Base-by-base conservation (phyloP, 1,140 invertebrate genomes). In the Tenebrio molitor region DNA sequence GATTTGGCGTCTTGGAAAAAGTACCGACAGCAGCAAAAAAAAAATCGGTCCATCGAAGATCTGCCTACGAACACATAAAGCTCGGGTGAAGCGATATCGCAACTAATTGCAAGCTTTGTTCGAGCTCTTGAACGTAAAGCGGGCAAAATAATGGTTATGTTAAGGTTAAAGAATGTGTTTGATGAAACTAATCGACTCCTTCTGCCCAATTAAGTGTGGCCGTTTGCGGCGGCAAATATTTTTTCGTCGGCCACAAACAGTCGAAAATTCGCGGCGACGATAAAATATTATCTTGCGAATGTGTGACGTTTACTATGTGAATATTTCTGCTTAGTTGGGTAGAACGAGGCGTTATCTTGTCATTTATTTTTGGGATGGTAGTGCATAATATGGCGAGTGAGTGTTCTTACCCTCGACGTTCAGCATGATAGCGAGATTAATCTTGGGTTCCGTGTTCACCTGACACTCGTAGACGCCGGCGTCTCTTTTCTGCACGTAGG, bases 391-490 rank as follows among this genome's bases (percentile, higher is more conserved):
- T 6, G 23, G n/a, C 50, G 23, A 58, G 50, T 58, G 50, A 29
- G 23, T 29, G 46, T 53, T 63, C 81, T 86, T 86, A 94, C 93
- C 92, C 90, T 93, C 91, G 66, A 95, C 91, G 79, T 88, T 89
- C 50, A 95, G 85, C 77, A 88, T 83, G 78, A 94, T 89, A 23
- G 92, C 91, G 85, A 93, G 88, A 81, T 92, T 94, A 82, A 93
- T 92, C 83, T 94, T 95, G 8, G 93, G 93, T 78, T 95, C 93
- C 0, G 93, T 95, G 82, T 92, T 92, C 68, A 93, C 90, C 85
- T 90, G 88, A 79, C 94, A 96, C 83, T 95, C 94, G 85, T 97
- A 97, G 36, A 94, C 89, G 0, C 95, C 95, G 1, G 90, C 92
- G 80, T 98, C 95, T 33, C 91, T 85, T 70, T 90, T 88, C 83